Percentiles rank a stretch among this genome's conserved stretches.
Evolutionary conservation across 1,140 invertebrate species (phyloP).

Genomic region (Steinernema khuongi): DNA sequence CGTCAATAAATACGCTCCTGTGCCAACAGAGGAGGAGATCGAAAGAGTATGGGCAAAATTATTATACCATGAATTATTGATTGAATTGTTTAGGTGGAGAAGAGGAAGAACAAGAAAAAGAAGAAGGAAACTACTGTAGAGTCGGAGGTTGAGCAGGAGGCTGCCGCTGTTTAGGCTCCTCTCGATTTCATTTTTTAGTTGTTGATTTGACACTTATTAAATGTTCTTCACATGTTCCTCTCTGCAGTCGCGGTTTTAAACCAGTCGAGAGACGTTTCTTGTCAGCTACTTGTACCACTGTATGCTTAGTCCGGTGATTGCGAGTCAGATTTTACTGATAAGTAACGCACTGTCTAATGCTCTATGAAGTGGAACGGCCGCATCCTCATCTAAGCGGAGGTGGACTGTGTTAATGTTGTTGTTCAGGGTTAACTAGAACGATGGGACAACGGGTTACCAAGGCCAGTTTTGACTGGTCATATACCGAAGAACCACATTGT

Average conservation of each 20-base stretch:
- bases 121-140: conserved; percentile 36
- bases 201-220: not conserved
- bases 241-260: not conserved
- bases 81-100: conserved; percentile 32
- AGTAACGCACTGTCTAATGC: not conserved
- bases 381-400: not conserved
- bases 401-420: not conserved
- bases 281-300: not conserved
- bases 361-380: not conserved
- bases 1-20: conserved; percentile 45
- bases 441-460: conserved; percentile 82
- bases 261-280: not conserved
- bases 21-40: conserved; percentile 49
- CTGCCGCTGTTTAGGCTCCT: conserved; percentile 20
- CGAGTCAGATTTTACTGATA: not conserved
- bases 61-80: conserved; percentile 6
- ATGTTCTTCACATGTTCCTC: not conserved
- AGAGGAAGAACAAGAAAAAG: conserved; percentile 41
- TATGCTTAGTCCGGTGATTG: not conserved
- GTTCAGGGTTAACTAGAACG: not conserved
- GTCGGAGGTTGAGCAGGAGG: conserved; percentile 11
- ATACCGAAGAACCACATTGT: conserved; percentile 96
- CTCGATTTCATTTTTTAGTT: not conserved
- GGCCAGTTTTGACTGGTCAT: conserved; percentile 88
- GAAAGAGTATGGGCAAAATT: conserved; percentile 40